Percentiles rank a stretch among this genome's conserved stretches.
phyloP scores from a whole-genome alignment of 2,888 invertebrate genomes.

The Apoderus coryli region DNA sequence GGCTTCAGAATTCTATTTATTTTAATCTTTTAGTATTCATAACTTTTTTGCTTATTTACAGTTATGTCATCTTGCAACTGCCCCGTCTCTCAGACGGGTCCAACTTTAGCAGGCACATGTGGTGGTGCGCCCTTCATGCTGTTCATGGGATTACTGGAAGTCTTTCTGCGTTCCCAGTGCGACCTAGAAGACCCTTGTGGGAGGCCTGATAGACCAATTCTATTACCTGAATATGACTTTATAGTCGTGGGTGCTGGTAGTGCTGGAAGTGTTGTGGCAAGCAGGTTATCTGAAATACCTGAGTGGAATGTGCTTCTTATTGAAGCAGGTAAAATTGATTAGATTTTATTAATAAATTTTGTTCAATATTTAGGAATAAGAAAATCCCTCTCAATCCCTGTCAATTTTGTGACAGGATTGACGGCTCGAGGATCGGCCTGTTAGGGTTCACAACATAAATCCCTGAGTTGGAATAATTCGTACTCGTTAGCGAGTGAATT shows the following conservation, averaged over 20 bases:
- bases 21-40: no score
- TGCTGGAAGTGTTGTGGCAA: conserved; percentile 57
- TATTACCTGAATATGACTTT: conserved; percentile 56
- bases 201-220: conserved; percentile 44
- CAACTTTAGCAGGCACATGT: conserved; percentile 70
- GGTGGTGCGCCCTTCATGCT: conserved; percentile 77
- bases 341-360: background rate
- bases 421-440: no score
- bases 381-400: no score
- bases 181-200: conserved; percentile 80
- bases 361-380: no score
- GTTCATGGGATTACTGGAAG: conserved; percentile 78
- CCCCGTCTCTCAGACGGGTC: conserved; percentile 64
- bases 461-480: no score
- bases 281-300: conserved; percentile 55
- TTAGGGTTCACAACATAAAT: no score
- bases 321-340: conserved; percentile 46
- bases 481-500: no score
- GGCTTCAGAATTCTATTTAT: no score
- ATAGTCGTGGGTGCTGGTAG: conserved; percentile 62
- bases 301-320: conserved; percentile 57
- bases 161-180: conserved; percentile 73
- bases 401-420: no score
- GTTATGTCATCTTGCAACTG: conserved; percentile 51
- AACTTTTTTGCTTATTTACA: no score